Base-by-base conservation (phyloP, 2,888 invertebrate genomes). In the Drosophila borealis region DNA sequence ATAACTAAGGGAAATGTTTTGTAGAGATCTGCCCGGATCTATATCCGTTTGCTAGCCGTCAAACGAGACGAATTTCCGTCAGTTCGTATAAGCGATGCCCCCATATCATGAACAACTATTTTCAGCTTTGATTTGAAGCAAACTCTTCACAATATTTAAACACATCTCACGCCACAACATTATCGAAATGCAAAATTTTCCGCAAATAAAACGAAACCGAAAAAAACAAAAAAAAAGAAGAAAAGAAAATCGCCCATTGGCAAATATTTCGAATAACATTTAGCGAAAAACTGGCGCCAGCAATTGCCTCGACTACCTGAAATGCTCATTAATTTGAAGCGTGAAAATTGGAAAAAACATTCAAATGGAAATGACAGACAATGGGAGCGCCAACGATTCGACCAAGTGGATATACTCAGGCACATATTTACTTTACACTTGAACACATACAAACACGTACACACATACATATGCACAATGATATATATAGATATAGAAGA, bases 181-280 rank as follows among this genome's bases (percentile, higher is more conserved):
- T 61, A 51, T n/a, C 55, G 48, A 51, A 69, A 64, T 72, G 66
- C 66, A 17, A 80, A 83, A 84, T 80, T 82, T 81, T 74, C 70
- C 85, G 74, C 77, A 79, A 72, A 77, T 65, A 56, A 67, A 64
- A 42, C 17, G 36, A 29, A 29, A 29, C 8, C 29, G 8, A 29
- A 29, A 29, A 29, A 8, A 8, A 29, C 6, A 29, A 42, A 8
- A 13, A 14, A 34, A 13, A 41, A 17, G 1, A 17, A 13, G 10
- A 19, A 11, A 21, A 36, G 19, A 55, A 69, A 42, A 63, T 55
- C 59, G 63, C 59, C 48, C 63, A 69, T 63, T 61, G 51, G 67
- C 63, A 80, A 84, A 85, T 82, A 82, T 82, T 82, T 82, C 68
- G 70, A 84, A 84, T 80, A 82, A 80, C 82, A 81, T 82, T 82